Conservation (phyloP, 2,888 invertebrate genomes). For the Orchesellides sinensis region DNA sequence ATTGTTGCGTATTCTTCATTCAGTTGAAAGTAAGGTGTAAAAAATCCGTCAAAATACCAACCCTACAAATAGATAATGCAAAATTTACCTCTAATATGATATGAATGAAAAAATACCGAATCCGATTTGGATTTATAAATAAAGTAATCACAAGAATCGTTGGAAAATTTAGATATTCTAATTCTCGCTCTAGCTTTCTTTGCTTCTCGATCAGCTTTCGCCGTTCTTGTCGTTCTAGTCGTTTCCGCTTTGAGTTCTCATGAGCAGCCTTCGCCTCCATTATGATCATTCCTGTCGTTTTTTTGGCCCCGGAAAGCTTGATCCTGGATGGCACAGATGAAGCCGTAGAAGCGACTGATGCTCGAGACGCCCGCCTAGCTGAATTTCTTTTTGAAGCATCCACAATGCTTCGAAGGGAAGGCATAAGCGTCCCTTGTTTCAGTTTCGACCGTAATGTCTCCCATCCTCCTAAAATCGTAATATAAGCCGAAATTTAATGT, state of each 20-base stretch:
- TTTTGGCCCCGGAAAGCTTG: neutral
- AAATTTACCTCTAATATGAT: neutral
- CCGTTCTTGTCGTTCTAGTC: constrained; percentile 33
- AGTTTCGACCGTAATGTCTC: constrained; percentile 15
- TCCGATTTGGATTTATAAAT: neutral
- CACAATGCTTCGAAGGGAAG: neutral
- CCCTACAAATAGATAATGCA: constrained; percentile 32
- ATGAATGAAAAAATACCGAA: too few species aligned
- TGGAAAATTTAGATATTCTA: constrained; percentile 65
- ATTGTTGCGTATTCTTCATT: constrained; percentile 56
- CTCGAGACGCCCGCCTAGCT: neutral
- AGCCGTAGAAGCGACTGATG: neutral
- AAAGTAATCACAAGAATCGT: constrained; percentile 54
- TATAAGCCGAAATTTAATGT: too few species aligned
- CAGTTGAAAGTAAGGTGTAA: constrained; percentile 54
- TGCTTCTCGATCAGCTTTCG: constrained; percentile 57
- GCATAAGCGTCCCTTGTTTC: neutral
- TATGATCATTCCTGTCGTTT: constrained; percentile 1
- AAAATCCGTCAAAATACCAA: constrained; percentile 69
- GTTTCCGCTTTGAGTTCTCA: constrained; percentile 29
- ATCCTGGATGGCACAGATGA: neutral
- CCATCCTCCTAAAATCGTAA: constrained; percentile 26
- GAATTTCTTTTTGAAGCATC: neutral
- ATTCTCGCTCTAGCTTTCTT: constrained; percentile 46
- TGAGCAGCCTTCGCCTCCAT: constrained; percentile 28